Base-by-base conservation (phyloP, 2,113 vertebrate species). In the Tor tambroides region DNA sequence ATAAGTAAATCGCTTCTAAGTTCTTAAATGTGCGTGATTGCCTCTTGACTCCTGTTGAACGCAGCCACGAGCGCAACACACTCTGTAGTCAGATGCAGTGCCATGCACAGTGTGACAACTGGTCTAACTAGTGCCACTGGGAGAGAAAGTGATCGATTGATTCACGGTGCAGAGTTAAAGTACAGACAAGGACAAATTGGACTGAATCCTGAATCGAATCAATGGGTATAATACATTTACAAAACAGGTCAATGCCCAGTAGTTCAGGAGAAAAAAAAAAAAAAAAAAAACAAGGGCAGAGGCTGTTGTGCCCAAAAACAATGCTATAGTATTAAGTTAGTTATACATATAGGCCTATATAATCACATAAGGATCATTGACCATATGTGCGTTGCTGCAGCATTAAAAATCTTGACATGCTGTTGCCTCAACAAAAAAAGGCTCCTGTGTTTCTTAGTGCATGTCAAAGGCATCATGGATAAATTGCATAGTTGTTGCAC, bases 21-120 rank as follows among this genome's bases (percentile, higher is more conserved):
- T 59, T 75, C 28, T 71, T n/a, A 23, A 54, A 38, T 32, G 23
- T 32, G 30, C 46, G 46, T 21, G 19, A 69, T 19, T 81, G 43
- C 80, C n/a, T 21, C 30, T 65, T 86, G 15, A 69, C 86, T 83
- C 89, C 90, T 93, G 92, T 92, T 93, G 89, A 92, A 91, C 89
- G 87, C 83, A 86, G 59, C 54, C 86, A 87, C 82, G 86, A 43
- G 85, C 85, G 35, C 87, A 78, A 77, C 80, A 78, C 17, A 49
- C 26, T 46, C 88, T 69, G 83, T 46, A 79, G 61, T 80, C 81
- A 61, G 87, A 88, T 83, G 65, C 76, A 83, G 72, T 76, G 90
- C 28, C 81, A 84, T 83, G 88, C 92, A 88, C 86, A 19, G 78
- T 85, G 86, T 84, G 67, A 54, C 82, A 74, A 74, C 46, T 54